Percentiles rank a stretch among this genome's conserved stretches.
phyloP scores from a whole-genome alignment of 2,113 vertebrate species.

The Progne subis region DNA sequence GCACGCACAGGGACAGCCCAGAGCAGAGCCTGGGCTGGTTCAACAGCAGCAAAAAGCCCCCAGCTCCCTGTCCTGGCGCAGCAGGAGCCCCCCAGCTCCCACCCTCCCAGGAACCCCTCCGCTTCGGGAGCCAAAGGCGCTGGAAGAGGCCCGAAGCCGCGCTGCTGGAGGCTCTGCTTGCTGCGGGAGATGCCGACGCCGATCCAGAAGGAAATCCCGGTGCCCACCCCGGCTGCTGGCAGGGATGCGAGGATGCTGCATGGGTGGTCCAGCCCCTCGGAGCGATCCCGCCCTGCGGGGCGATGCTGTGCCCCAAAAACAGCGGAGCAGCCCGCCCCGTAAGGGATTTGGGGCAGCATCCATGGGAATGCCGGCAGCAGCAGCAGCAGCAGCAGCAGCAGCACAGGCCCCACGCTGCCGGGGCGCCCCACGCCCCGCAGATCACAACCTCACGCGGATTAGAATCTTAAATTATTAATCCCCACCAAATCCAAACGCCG shows the following conservation, averaged over 20 bases:
- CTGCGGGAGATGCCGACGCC: not conserved
- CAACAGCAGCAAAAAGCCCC: fast-evolving
- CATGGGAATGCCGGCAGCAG: not conserved
- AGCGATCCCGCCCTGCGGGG: not conserved
- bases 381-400: not conserved
- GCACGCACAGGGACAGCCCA: fast-evolving
- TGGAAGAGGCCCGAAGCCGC: not conserved
- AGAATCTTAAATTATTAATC: not conserved
- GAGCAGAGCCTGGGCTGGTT: not conserved
- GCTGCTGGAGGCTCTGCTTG: fast-evolving
- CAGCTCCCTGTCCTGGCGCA: not conserved
- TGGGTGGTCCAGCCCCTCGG: not conserved
- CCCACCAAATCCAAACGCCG: not conserved
- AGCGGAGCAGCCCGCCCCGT: not conserved
- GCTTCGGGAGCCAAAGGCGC: not conserved
- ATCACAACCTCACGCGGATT: not conserved
- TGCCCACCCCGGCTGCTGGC: not conserved
- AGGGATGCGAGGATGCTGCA: not conserved
- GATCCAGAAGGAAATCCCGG: not conserved
- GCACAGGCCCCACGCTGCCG: fast-evolving
- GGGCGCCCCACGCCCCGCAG: not conserved
- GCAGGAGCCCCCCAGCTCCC: not conserved
- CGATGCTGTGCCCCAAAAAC: not conserved
- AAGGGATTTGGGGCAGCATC: not conserved
- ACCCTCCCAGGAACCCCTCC: not conserved